Evolutionary conservation across 2,113 vertebrate species (phyloP).

Genomic region (Pyrgilauda ruficollis): DNA sequence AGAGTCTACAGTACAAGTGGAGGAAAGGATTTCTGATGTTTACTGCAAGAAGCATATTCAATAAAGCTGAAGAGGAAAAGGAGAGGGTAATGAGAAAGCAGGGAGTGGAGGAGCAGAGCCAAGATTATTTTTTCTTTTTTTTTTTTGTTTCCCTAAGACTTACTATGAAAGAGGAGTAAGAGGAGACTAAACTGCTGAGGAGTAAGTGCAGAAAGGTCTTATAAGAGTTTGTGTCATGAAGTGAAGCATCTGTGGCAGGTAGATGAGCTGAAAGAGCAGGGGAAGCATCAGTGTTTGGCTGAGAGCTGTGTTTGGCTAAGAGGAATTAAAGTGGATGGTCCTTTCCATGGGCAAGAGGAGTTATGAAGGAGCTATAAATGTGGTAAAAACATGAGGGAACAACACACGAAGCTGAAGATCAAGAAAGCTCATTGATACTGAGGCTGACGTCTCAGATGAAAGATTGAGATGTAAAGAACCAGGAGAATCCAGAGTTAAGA

Average conservation of each 20-base stretch:
- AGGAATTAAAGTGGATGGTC: neutral
- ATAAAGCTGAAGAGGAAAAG: neutral
- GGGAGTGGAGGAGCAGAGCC: neutral
- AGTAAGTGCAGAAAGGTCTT: neutral
- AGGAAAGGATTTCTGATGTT: neutral
- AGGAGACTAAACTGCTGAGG: neutral
- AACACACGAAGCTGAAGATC: neutral
- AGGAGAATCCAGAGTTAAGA: neutral
- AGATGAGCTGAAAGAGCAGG: neutral
- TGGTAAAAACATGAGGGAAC: neutral
- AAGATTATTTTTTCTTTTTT: neutral
- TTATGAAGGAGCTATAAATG: neutral
- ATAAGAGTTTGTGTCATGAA: neutral
- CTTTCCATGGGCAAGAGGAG: neutral
- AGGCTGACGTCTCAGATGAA: neutral
- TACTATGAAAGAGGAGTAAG: neutral
- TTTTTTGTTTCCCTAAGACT: neutral
- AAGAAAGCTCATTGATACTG: neutral
- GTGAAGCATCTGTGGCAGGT: neutral
- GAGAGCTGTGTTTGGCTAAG: neutral
- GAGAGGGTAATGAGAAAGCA: rapidly evolving
- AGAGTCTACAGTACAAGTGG: neutral
- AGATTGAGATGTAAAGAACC: neutral
- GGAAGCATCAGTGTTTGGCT: neutral
- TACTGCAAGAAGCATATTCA: neutral